These are phyloP conservation scores for Drosophila eohydei DNA, from an alignment of 2,888 invertebrate genomes.

Conservation along the genomic window DNA sequence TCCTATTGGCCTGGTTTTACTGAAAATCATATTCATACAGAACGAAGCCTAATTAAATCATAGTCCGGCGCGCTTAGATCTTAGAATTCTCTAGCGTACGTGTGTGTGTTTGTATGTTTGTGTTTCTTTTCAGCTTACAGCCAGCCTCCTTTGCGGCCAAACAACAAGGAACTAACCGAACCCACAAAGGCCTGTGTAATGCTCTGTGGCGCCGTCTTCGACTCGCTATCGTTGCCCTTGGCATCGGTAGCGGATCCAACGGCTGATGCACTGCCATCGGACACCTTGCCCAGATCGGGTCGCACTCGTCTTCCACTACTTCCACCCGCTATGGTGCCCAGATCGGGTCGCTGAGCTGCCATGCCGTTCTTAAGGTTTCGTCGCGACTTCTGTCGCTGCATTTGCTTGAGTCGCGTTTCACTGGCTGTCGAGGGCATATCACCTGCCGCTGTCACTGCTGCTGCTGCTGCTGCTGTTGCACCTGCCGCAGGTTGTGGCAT, in stretches of 20 bases:
- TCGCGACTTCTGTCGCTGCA: constrained; percentile 86
- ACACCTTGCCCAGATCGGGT: constrained; percentile 79
- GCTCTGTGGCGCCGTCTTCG: constrained; percentile 80
- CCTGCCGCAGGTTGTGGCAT: constrained; percentile 7
- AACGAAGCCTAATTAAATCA: constrained; percentile 46
- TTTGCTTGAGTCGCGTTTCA: constrained; percentile 85
- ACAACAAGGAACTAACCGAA: constrained; percentile 91
- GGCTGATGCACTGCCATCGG: constrained; percentile 33
- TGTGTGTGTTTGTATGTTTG: constrained; percentile 2
- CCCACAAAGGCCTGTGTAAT: constrained; percentile 88
- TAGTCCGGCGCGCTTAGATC: constrained; percentile 24
- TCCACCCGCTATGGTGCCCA: constrained; percentile 87
- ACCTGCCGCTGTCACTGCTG: constrained; percentile 68
- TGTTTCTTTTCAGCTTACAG: constrained; percentile 85
- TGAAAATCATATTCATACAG: constrained; percentile 15
- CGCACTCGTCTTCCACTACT: constrained; percentile 66
- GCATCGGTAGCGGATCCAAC: constrained; percentile 50
- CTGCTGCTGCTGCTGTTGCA: not conserved
- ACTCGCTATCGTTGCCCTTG: constrained; percentile 40
- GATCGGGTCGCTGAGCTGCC: constrained; percentile 86
- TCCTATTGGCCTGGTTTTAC: constrained; percentile 4
- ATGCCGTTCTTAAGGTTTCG: constrained; percentile 86
- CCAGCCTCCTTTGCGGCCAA: constrained; percentile 94
- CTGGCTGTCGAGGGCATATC: constrained; percentile 62
- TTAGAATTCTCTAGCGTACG: constrained; percentile 3